These are phyloP conservation scores for Microtus ochrogaster DNA, from an alignment of 2,113 vertebrate genomes.

Conservation along the genomic window DNA sequence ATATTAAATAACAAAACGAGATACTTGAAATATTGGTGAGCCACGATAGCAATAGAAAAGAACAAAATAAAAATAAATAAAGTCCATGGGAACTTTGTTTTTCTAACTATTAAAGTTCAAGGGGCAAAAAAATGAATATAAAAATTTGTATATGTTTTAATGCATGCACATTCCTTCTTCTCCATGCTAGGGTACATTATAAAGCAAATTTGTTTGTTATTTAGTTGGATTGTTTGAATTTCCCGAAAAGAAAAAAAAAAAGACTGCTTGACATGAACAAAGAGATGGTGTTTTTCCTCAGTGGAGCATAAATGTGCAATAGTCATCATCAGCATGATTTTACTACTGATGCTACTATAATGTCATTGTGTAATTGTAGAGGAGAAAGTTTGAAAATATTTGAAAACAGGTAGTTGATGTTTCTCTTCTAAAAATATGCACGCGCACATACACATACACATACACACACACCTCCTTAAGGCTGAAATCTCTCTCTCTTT, in stretches of 20 bases:
- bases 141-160: conserved; percentile 35
- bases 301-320: neutral
- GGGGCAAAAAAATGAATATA: conserved; percentile 5
- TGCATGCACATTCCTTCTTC: neutral
- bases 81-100: neutral
- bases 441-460: too few relatives aligned
- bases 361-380: neutral
- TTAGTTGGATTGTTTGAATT: conserved; percentile 56
- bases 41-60: neutral
- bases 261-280: neutral
- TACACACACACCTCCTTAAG: neutral
- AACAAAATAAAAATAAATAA: neutral
- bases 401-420: conserved; percentile 43
- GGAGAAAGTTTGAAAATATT: conserved; percentile 28
- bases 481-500: neutral
- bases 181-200: conserved; percentile 36
- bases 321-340: conserved; percentile 49
- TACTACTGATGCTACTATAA: neutral
- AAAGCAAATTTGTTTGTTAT: conserved; percentile 52
- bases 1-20: neutral
- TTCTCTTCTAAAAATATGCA: neutral
- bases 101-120: conserved; percentile 54
- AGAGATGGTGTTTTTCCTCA: neutral
- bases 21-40: neutral
- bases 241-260: conserved; percentile 49